A percentile compares a stretch with the other conserved stretches of the same genome.
Evolutionary conservation across 2,888 invertebrate species (phyloP).

Genomic region (Dryomyza anilis): DNA sequence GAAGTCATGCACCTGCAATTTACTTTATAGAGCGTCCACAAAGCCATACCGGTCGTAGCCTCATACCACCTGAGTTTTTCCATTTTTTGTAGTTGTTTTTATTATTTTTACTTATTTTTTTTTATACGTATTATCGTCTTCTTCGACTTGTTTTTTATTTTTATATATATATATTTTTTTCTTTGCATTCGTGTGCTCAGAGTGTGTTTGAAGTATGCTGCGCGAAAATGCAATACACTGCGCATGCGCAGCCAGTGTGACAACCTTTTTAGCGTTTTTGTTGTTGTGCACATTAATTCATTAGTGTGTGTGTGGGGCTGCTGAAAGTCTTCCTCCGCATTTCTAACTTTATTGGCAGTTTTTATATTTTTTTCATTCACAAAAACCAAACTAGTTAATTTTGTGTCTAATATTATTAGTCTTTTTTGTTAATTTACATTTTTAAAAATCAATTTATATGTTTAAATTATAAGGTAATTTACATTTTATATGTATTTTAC

Average conservation of each 20-base stretch:
- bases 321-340: constrained; percentile 13
- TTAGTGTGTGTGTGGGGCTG: too few relatives aligned
- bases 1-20: constrained; percentile 60
- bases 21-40: constrained; percentile 55
- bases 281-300: too few relatives aligned
- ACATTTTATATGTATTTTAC: too few relatives aligned
- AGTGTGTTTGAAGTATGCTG: constrained; percentile 42
- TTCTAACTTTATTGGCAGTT: constrained; percentile 3
- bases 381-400: constrained; percentile 21
- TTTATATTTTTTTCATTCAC: constrained; percentile 21
- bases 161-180: background rate
- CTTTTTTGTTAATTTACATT: too few relatives aligned
- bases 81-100: constrained; percentile 23
- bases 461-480: too few relatives aligned
- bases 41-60: constrained; percentile 18
- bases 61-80: constrained; percentile 32
- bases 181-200: constrained; percentile 36
- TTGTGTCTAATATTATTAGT: too few relatives aligned
- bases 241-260: constrained; percentile 45
- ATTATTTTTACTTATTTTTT: constrained; percentile 29
- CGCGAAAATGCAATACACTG: constrained; percentile 28
- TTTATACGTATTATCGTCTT: constrained; percentile 16
- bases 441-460: too few relatives aligned
- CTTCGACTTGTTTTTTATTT: constrained; percentile 14
- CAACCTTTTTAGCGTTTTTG: constrained; percentile 39